phyloP scores from a whole-genome alignment of 2,797 vertebrate species.

The Merluccius polli region DNA sequence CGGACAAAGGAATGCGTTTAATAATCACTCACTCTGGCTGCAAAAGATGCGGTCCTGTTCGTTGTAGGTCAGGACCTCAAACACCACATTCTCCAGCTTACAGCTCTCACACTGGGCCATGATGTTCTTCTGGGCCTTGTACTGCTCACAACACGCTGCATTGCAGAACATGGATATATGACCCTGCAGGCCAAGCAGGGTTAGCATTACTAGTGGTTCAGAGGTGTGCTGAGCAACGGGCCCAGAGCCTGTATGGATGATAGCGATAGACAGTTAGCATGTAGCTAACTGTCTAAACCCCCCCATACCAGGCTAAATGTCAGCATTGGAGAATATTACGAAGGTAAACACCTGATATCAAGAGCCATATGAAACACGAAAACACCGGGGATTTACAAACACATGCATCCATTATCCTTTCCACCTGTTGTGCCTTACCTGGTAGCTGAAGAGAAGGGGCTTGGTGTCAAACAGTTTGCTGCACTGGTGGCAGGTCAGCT shows the following conservation, averaged over 20 bases:
- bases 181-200: slow-evolving; percentile 47
- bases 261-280: neutral
- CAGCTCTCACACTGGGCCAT: slow-evolving; percentile 61
- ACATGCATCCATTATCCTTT: too few relatives aligned
- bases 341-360: too few relatives aligned
- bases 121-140: slow-evolving; percentile 65
- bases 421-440: slow-evolving; percentile 79
- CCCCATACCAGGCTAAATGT: too few relatives aligned
- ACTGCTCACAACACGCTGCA: slow-evolving; percentile 61
- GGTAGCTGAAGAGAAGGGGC: slow-evolving; percentile 86
- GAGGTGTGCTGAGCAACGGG: neutral
- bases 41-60: slow-evolving; percentile 64
- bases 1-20: neutral
- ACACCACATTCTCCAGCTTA: slow-evolving; percentile 66
- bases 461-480: slow-evolving; percentile 82
- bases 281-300: too few relatives aligned
- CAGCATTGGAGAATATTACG: too few relatives aligned
- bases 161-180: slow-evolving; percentile 68
- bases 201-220: neutral
- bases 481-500: slow-evolving; percentile 89
- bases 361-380: too few relatives aligned
- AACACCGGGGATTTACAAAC: too few relatives aligned
- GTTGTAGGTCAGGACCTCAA: slow-evolving; percentile 61
- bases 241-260: neutral
- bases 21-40: slow-evolving; percentile 64